Conservation (phyloP, 2,797 vertebrate species). For the Crossoptilon crossoptilon region DNA sequence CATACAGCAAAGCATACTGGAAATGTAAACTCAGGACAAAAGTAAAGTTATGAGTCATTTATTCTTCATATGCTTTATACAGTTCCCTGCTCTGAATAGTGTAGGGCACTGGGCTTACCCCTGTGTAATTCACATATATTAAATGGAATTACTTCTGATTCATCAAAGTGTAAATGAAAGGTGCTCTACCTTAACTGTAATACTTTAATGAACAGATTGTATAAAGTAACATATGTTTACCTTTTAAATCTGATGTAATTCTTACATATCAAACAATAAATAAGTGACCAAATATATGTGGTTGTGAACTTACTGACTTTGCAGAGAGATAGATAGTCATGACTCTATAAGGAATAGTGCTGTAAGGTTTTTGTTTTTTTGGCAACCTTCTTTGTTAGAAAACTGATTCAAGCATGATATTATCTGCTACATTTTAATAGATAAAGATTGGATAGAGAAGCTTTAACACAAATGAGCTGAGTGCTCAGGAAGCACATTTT, state of each 20-base stretch:
- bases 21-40: background rate
- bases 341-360: background rate
- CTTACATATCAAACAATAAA: background rate
- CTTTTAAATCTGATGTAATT: background rate
- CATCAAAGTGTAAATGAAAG: background rate
- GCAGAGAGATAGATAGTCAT: background rate
- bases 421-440: background rate
- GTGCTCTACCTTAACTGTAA: background rate
- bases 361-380: background rate
- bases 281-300: background rate
- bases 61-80: background rate
- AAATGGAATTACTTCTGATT: background rate
- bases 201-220: background rate
- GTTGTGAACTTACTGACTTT: background rate
- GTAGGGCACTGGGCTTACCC: accelerated
- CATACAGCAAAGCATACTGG: background rate
- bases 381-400: background rate
- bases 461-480: background rate
- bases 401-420: background rate
- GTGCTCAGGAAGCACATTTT: background rate
- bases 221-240: background rate
- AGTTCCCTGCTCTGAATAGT: background rate
- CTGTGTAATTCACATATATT: background rate
- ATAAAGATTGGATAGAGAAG: background rate
- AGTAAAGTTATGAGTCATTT: background rate